These are phyloP conservation scores for Ametastegia equiseti DNA, from an alignment of 2,888 invertebrate species.

Conservation along the genomic window DNA sequence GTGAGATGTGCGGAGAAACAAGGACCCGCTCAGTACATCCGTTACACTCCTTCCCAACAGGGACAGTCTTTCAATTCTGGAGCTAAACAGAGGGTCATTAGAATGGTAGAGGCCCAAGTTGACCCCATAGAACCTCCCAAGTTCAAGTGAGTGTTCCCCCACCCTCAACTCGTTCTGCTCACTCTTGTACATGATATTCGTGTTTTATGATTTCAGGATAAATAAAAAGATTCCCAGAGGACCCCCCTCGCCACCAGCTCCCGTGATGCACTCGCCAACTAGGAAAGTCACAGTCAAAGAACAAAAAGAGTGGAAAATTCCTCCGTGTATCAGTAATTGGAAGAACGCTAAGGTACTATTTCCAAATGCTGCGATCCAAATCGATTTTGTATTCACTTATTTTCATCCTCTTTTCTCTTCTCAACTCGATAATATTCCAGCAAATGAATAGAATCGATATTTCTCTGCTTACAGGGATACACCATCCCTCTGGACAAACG, in stretches of 20 bases:
- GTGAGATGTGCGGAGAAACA: slow-evolving; percentile 96
- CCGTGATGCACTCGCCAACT: slow-evolving; percentile 98
- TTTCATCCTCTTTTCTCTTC: no score
- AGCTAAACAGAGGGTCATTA: slow-evolving; percentile 97
- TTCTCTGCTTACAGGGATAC: slow-evolving; percentile 81
- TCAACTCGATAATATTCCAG: no score
- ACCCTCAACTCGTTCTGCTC: background rate
- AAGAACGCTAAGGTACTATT: slow-evolving; percentile 93
- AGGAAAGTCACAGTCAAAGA: slow-evolving; percentile 98
- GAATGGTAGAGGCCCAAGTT: slow-evolving; percentile 94
- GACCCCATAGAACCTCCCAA: slow-evolving; percentile 99
- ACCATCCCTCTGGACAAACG: slow-evolving; percentile 99
- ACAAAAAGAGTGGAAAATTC: slow-evolving; percentile 99
- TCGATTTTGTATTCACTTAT: no score
- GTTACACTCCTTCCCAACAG: slow-evolving; percentile 99
- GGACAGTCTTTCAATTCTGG: slow-evolving; percentile 96
- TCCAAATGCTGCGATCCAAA: background rate
- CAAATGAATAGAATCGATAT: no score
- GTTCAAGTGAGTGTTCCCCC: slow-evolving; percentile 81
- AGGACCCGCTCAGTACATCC: slow-evolving; percentile 96
- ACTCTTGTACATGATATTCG: background rate
- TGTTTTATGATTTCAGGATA: slow-evolving; percentile 80
- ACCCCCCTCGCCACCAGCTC: slow-evolving; percentile 99
- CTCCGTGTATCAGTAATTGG: slow-evolving; percentile 99
- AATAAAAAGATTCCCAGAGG: slow-evolving; percentile 99